A percentile compares a stretch with the other conserved stretches of the same genome.
Conservation (phyloP, 64 coral and sea anemone species). For the Pocillopora verrucosa region DNA sequence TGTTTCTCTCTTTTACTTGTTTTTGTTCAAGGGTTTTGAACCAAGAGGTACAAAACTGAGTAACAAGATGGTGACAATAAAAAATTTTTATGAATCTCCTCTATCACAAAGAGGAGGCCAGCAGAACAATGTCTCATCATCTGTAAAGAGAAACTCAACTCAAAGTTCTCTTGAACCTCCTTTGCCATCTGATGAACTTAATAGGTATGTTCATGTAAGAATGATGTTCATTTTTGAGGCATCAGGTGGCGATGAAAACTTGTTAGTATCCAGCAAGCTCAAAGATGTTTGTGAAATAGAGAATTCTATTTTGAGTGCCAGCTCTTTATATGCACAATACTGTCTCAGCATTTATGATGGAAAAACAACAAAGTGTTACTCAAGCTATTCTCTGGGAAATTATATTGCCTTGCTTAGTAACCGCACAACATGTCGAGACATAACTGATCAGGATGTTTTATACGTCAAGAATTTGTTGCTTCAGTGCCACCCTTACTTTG, state of each 20-base stretch:
- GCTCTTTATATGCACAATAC: neutral
- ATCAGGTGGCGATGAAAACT: constrained; percentile 2
- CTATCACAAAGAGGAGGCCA: neutral
- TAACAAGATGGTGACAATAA: constrained; percentile 42
- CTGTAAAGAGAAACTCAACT: neutral
- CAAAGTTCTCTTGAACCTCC: neutral
- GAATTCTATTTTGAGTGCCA: constrained; percentile 37
- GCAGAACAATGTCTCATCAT: neutral
- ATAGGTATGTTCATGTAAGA: too few species aligned
- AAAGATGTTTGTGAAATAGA: constrained; percentile 73
- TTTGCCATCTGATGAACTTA: accelerated
- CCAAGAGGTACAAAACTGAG: constrained; percentile 87
- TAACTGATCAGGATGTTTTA: constrained; percentile 65
- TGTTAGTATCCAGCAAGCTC: constrained; percentile 59
- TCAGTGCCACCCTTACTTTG: constrained; percentile 54
- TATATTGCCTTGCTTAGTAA: constrained; percentile 61
- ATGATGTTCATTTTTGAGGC: constrained; percentile 68
- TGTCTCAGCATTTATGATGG: neutral
- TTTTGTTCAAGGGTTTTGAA: constrained; percentile 82
- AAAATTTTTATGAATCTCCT: neutral
- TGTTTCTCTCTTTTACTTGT: neutral
- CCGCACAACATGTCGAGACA: constrained; percentile 50
- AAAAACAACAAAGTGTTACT: constrained; percentile 6
- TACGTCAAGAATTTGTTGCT: constrained; percentile 28
- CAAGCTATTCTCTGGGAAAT: constrained; percentile 65